phyloP scores from a whole-genome alignment of 2,888 invertebrate genomes.

The Anodontia alba region DNA sequence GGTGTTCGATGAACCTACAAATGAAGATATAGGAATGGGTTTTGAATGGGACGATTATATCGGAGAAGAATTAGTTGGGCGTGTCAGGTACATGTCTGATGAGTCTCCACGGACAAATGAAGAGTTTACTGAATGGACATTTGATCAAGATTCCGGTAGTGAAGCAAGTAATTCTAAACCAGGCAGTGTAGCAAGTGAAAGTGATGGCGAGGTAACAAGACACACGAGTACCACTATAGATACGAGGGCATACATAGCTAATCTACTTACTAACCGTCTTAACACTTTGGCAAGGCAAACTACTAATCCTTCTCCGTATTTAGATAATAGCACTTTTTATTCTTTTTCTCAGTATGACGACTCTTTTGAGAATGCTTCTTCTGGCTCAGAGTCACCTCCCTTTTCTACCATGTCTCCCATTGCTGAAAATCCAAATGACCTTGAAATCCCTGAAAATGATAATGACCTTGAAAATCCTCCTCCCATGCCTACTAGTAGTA shows the following conservation, averaged over 20 bases:
- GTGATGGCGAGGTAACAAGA: slow-evolving; percentile 67
- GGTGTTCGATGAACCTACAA: slow-evolving; percentile 67
- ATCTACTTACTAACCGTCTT: slow-evolving; percentile 61
- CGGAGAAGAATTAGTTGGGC: slow-evolving; percentile 75
- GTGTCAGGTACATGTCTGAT: slow-evolving; percentile 62
- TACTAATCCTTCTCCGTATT: slow-evolving; percentile 40
- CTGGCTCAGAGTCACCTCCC: slow-evolving; percentile 44
- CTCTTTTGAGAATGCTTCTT: slow-evolving; percentile 62
- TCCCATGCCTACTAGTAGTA: slow-evolving; percentile 11
- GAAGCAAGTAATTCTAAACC: slow-evolving; percentile 51
- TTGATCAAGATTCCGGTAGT: slow-evolving; percentile 65
- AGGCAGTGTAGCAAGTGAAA: slow-evolving; percentile 62
- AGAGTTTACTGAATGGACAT: slow-evolving; percentile 65
- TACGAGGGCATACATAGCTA: slow-evolving; percentile 67
- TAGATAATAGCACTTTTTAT: slow-evolving; percentile 61
- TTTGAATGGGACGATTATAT: slow-evolving; percentile 82
- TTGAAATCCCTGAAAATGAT: neutral
- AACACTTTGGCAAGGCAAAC: slow-evolving; percentile 56
- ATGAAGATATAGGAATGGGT: slow-evolving; percentile 55
- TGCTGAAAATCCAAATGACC: slow-evolving; percentile 10
- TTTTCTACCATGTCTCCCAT: slow-evolving; percentile 5
- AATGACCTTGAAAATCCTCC: slow-evolving; percentile 21
- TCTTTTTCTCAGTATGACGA: slow-evolving; percentile 70
- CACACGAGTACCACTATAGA: slow-evolving; percentile 61
- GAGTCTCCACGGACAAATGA: slow-evolving; percentile 53